phyloP scores from a whole-genome alignment of 2,113 vertebrate genomes.

The Labrus mixtus region DNA sequence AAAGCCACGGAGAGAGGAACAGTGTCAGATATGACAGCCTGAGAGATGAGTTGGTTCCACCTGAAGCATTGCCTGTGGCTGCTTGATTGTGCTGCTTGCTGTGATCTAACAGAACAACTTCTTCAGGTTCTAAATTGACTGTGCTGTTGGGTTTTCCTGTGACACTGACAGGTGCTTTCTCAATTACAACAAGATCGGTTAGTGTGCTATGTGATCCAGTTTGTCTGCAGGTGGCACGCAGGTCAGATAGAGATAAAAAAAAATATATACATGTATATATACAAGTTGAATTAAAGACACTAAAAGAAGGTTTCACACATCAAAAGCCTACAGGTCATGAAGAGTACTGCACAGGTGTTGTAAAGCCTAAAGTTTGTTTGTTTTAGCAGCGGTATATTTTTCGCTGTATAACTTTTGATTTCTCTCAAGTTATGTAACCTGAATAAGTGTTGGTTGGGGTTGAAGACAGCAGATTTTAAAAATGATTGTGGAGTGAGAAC shows the following conservation, averaged over 20 bases:
- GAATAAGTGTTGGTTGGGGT: too few relatives aligned
- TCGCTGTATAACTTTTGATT: too few relatives aligned
- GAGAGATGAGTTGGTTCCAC: conserved; percentile 10
- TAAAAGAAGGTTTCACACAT: not conserved
- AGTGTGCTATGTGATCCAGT: not conserved
- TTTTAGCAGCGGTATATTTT: too few relatives aligned
- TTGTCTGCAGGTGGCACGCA: not conserved
- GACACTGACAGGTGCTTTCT: not conserved
- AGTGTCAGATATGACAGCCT: conserved; percentile 5
- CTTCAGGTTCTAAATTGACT: not conserved
- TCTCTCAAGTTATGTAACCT: too few relatives aligned
- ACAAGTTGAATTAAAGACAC: not conserved
- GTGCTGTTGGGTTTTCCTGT: not conserved
- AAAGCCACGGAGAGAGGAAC: conserved; percentile 23
- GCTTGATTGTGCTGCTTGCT: not conserved
- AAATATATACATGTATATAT: too few relatives aligned
- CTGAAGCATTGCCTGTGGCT: conserved; percentile 24
- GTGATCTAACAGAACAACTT: conserved; percentile 7
- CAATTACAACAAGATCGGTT: not conserved
- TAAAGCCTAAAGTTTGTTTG: too few relatives aligned
- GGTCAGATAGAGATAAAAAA: not conserved
- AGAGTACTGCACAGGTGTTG: too few relatives aligned
- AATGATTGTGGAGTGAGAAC: too few relatives aligned
- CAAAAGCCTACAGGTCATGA: not conserved
- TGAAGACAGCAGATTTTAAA: too few relatives aligned